Conservation (phyloP, 1,140 invertebrate genomes). For the Drosophila simulans region DNA sequence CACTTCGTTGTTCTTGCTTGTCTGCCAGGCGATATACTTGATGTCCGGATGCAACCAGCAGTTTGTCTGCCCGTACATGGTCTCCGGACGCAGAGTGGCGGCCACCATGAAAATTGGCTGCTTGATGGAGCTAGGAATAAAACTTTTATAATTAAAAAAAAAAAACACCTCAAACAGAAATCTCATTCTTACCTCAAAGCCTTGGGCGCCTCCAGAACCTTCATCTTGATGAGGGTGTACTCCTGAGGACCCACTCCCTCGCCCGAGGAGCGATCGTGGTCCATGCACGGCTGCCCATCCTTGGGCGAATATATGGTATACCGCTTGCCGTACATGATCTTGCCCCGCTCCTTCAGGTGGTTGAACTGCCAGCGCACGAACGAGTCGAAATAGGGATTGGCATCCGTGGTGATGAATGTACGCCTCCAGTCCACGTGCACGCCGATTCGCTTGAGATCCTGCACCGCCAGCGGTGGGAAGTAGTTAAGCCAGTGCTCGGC, state of each 20-base stretch:
- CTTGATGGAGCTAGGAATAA: conserved; percentile 44
- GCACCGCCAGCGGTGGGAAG: conserved; percentile 95
- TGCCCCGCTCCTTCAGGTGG: conserved; percentile 93
- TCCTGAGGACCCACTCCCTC: conserved; percentile 99
- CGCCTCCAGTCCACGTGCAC: conserved; percentile 98
- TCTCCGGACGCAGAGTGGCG: conserved; percentile 98
- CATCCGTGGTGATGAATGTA: conserved; percentile 99
- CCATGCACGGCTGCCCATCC: conserved; percentile 99
- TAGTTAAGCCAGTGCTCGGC: conserved; percentile 96
- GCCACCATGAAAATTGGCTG: conserved; percentile 89
- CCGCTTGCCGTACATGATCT: conserved; percentile 98
- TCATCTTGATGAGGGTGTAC: conserved; percentile 98
- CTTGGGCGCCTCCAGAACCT: conserved; percentile 90
- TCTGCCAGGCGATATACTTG: conserved; percentile 94
- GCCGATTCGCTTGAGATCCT: conserved; percentile 95
- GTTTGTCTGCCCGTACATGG: conserved; percentile 99
- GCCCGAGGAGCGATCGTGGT: conserved; percentile 97
- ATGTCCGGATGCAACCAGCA: conserved; percentile 99
- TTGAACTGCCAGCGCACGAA: conserved; percentile 99
- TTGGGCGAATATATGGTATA: conserved; percentile 98
- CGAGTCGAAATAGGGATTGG: conserved; percentile 98
- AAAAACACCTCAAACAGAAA: background rate
- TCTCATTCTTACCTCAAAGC: conserved; percentile 87
- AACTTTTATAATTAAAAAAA: background rate
- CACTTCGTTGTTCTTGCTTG: conserved; percentile 89